These are phyloP conservation scores for Eristalis tenax DNA, from an alignment of 2,888 invertebrate genomes.

Conservation along the genomic window DNA sequence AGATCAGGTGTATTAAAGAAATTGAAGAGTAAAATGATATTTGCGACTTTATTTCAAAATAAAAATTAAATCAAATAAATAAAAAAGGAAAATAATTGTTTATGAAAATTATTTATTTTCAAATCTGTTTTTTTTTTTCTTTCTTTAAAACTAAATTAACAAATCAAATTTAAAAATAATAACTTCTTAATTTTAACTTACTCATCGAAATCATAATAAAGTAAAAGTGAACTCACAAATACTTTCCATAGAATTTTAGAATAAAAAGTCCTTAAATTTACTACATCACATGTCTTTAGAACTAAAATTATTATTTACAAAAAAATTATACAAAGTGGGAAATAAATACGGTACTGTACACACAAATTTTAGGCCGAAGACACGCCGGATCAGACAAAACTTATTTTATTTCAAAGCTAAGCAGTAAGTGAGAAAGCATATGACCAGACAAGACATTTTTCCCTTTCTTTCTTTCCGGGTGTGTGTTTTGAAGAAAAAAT, in stretches of 20 bases:
- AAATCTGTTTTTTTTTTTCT: background rate
- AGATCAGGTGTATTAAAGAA: too few relatives aligned
- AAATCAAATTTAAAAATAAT: slow-evolving; percentile 50
- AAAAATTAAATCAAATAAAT: background rate
- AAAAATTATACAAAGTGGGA: slow-evolving; percentile 13
- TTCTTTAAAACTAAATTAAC: slow-evolving; percentile 62
- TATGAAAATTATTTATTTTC: slow-evolving; percentile 3
- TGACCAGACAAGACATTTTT: too few relatives aligned
- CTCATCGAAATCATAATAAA: slow-evolving; percentile 75
- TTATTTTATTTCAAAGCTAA: too few relatives aligned
- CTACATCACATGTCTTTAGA: slow-evolving; percentile 70
- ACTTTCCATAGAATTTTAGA: slow-evolving; percentile 22
- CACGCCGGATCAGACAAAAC: too few relatives aligned
- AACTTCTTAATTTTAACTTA: slow-evolving; percentile 8
- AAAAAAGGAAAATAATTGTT: background rate
- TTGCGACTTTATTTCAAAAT: background rate
- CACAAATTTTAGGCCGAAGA: background rate
- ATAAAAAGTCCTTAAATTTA: slow-evolving; percentile 55
- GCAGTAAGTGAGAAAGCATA: too few relatives aligned
- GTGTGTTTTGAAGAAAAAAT: too few relatives aligned
- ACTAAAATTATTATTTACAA: slow-evolving; percentile 50
- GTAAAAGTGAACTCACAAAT: slow-evolving; percentile 65
- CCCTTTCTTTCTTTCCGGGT: too few relatives aligned
- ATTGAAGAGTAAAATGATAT: too few relatives aligned
- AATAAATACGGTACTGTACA: slow-evolving; percentile 59